phyloP scores from a whole-genome alignment of 2,113 vertebrate genomes.

The Aegotheles bennettii region DNA sequence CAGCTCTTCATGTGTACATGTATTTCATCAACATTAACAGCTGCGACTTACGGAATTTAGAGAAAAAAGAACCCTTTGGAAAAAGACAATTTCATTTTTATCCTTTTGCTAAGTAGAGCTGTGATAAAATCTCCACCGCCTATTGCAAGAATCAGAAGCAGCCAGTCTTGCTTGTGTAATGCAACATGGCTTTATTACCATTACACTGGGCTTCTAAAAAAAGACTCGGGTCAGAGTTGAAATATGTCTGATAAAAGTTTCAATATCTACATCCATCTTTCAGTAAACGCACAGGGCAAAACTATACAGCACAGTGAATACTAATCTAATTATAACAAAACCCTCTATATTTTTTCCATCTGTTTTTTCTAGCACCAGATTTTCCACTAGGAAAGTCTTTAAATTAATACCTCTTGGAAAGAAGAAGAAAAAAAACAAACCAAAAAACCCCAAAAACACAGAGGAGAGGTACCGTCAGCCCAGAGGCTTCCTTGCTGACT shows the following conservation, averaged over 20 bases:
- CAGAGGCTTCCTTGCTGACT: background rate
- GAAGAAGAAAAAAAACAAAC: background rate
- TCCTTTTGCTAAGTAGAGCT: background rate
- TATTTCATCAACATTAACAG: background rate
- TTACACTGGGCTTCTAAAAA: background rate
- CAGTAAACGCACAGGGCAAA: background rate
- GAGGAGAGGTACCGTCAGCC: background rate
- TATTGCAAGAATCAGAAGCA: background rate
- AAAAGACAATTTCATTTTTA: background rate
- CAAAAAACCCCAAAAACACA: too few species aligned
- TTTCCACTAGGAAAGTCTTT: background rate
- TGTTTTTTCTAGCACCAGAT: background rate
- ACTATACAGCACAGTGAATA: background rate
- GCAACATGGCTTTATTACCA: background rate
- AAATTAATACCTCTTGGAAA: background rate
- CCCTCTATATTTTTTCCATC: background rate
- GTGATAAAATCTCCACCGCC: background rate
- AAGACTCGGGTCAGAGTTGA: background rate
- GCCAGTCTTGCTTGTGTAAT: background rate
- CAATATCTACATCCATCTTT: background rate
- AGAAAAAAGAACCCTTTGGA: background rate
- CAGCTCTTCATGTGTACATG: background rate
- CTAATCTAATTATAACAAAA: background rate
- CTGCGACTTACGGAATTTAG: background rate
- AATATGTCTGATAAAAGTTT: background rate